Base-by-base conservation (phyloP, 2,797 vertebrate species). In the Esox masquinongy region DNA sequence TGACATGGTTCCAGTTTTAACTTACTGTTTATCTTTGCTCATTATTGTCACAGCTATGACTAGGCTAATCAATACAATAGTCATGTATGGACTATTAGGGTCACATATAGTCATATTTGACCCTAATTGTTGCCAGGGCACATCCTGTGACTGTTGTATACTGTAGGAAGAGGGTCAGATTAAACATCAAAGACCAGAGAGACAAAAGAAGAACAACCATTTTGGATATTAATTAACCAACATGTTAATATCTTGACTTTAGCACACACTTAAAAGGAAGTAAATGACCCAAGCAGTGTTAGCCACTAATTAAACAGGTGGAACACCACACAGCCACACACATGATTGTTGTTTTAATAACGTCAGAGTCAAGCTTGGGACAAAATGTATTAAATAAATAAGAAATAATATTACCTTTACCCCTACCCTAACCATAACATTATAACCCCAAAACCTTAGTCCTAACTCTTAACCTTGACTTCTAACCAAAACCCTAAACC, bases 191-290 rank as follows among this genome's bases (percentile, higher is more conserved):
- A 31, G 29, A 31, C 29, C 86, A 74, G 31, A 71, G 81, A 76
- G 87, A 88, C 85, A 82, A 85, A 85, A 83, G 84, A 85, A 24
- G 72, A 66, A 61, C 79, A 78, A 77, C 80, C 74, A 80, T 71
- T 77, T 74, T 68, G 39, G 39, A 6, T 6, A 31, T 31, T 31
- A 31, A 39, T 34, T 68, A 80, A 59, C 19, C 36, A 17, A 76
- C 53, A 79, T 66, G 82, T 75, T 86, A 84, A 80, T 79, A 83
- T 85, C 83, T 79, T 93, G 92, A 91, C 92, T 94, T 94, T 90
- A 83, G 83, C 89, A 86, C 79, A 88, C 92, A 89, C 92, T 94
- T 90, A 93, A 93, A 91, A 74, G 80, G 74, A 75, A 74, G 83
- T 83, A 82, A 85, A 84, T 77, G 83, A 88, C 84, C 78, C 76